Conservation (phyloP, 2,888 invertebrate genomes). For the Neoitamus cyanurus region DNA sequence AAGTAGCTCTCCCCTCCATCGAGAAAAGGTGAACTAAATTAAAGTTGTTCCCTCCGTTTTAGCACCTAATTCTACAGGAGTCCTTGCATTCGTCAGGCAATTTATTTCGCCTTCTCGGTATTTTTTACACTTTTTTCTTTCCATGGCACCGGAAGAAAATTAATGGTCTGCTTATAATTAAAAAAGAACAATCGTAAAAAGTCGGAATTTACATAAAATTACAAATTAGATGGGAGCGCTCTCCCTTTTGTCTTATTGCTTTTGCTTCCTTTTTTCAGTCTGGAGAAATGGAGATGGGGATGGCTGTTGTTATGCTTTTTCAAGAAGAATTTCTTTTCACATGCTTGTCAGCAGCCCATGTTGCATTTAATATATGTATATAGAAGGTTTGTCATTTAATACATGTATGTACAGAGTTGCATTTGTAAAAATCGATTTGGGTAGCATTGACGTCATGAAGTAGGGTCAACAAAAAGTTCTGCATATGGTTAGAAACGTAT, state of each 20-base stretch:
- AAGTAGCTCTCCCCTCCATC: neutral
- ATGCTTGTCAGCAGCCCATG: neutral
- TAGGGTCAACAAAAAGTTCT: too few species aligned
- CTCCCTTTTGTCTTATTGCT: constrained; percentile 19
- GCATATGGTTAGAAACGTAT: too few species aligned
- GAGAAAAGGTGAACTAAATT: constrained; percentile 25
- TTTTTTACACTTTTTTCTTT: constrained; percentile 27
- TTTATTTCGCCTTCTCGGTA: constrained; percentile 3
- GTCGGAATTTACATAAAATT: constrained; percentile 52
- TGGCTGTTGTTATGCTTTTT: neutral
- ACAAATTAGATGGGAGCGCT: constrained; percentile 48
- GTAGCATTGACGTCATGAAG: too few species aligned
- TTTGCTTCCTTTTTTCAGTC: neutral
- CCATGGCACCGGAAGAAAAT: constrained; percentile 43
- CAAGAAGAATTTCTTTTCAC: neutral
- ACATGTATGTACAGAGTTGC: too few species aligned
- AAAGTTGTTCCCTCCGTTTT: constrained; percentile 38
- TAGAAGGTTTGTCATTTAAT: too few species aligned
- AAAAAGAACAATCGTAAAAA: constrained; percentile 53
- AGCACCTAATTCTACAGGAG: constrained; percentile 39
- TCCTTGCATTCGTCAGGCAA: constrained; percentile 10
- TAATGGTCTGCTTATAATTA: constrained; percentile 52
- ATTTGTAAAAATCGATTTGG: too few species aligned
- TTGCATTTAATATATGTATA: neutral
- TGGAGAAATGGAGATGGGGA: neutral